These are phyloP conservation scores for Microtus ochrogaster DNA, from an alignment of 2,113 vertebrate genomes.

Conservation along the genomic window DNA sequence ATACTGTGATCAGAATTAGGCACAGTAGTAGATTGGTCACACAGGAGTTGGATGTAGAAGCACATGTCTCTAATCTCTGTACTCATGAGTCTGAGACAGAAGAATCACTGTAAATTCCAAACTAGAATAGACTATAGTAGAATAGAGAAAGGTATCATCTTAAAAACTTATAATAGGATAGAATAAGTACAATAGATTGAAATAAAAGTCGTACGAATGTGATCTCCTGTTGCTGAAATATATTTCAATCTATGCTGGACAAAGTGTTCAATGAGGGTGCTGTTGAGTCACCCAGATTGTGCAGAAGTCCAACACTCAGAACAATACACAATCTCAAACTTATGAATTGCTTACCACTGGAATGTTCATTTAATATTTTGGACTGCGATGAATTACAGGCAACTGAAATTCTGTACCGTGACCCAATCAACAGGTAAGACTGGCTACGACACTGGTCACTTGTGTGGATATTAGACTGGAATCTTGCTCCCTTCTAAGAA, in stretches of 20 bases:
- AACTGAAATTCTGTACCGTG: not conserved
- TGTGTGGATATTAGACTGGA: not conserved
- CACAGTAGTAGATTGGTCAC: not conserved
- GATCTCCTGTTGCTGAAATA: not conserved
- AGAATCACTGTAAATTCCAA: not conserved
- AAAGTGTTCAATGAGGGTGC: not conserved
- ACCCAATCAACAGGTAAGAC: not conserved
- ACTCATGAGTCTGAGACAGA: not conserved
- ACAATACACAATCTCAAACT: not conserved
- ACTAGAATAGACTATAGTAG: not conserved
- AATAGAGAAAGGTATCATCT: not conserved
- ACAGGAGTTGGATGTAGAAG: not conserved
- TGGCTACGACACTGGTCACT: not conserved
- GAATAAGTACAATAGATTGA: not conserved
- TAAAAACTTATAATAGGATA: not conserved
- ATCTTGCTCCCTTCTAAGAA: not conserved
- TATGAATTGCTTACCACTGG: not conserved
- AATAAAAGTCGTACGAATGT: too few species aligned
- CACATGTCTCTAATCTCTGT: not conserved
- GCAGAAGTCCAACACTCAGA: not conserved
- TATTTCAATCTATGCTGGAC: not conserved
- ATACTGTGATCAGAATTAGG: not conserved
- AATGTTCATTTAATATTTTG: not conserved
- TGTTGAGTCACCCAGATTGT: not conserved
- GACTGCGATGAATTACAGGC: not conserved